A percentile compares a stretch with the other conserved stretches of the same genome.
Evolutionary conservation across 2,113 vertebrate genomes (phyloP).

Genomic region (Cariama cristata): DNA sequence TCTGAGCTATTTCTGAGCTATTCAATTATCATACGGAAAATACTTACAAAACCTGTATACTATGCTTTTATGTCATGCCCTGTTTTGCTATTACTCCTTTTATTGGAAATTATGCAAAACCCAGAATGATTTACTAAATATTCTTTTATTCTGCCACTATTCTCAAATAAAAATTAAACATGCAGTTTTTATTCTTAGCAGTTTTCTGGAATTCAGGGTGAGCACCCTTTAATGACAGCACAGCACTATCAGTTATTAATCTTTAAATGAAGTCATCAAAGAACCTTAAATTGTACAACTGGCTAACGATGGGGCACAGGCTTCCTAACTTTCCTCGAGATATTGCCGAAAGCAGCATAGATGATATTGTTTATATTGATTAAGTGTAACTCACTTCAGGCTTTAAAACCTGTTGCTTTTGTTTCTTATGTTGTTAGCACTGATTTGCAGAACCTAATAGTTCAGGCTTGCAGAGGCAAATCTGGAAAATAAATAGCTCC

Average conservation of each 20-base stretch:
- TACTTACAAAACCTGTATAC: neutral
- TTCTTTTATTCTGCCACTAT: neutral
- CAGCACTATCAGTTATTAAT: neutral
- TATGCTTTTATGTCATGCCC: neutral
- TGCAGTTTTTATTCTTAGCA: neutral
- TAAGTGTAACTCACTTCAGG: neutral
- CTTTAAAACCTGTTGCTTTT: constrained; percentile 5
- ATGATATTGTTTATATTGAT: neutral
- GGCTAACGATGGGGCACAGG: neutral
- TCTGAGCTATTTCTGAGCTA: neutral
- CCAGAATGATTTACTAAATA: neutral
- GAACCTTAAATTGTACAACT: neutral
- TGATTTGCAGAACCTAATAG: constrained; percentile 17
- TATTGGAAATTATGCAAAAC: neutral
- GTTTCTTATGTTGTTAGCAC: neutral
- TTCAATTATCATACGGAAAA: neutral
- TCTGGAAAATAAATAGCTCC: constrained; percentile 29
- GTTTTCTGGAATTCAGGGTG: neutral
- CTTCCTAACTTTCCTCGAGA: neutral
- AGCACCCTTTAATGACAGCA: neutral
- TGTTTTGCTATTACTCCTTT: neutral
- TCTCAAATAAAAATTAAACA: neutral
- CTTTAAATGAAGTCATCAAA: neutral
- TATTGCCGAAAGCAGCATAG: neutral
- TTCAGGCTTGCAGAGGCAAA: constrained; percentile 6